Conservation (phyloP, 2,888 invertebrate species). For the Tinea semifulvella region DNA sequence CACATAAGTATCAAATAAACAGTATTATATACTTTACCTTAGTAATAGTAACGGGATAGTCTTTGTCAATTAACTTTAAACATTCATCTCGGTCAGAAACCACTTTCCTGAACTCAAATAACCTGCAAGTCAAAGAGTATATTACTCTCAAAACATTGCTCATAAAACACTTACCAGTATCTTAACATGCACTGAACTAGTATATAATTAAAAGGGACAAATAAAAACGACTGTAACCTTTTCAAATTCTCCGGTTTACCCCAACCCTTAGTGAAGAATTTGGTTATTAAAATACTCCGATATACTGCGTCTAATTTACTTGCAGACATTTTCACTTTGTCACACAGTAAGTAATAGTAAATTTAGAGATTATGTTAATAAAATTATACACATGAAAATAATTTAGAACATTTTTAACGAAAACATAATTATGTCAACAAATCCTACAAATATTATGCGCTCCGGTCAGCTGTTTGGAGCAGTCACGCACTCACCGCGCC, state of each 20-base stretch:
- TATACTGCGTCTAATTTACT: conserved; percentile 82
- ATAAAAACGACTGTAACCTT: conserved; percentile 64
- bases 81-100: conserved; percentile 86
- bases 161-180: conserved; percentile 19
- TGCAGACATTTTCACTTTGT: conserved; percentile 55
- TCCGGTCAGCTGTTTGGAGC: conserved; percentile 11
- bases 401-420: conserved; percentile 14
- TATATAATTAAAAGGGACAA: neutral
- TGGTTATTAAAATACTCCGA: conserved; percentile 84
- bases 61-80: conserved; percentile 78
- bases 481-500: no score
- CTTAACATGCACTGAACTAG: neutral
- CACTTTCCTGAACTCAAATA: conserved; percentile 90
- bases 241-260: conserved; percentile 91
- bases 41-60: conserved; percentile 88
- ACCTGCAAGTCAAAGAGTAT: conserved; percentile 53
- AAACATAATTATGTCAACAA: conserved; percentile 1
- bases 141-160: neutral
- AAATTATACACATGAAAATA: neutral
- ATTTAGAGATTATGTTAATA: conserved; percentile 4
- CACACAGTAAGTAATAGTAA: neutral
- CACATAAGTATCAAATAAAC: neutral
- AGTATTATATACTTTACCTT: conserved; percentile 56
- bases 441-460: conserved; percentile 5
- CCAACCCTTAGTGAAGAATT: conserved; percentile 97